Evolutionary conservation across 1,140 invertebrate species (phyloP).

Genomic region (Drosophila dunni): DNA sequence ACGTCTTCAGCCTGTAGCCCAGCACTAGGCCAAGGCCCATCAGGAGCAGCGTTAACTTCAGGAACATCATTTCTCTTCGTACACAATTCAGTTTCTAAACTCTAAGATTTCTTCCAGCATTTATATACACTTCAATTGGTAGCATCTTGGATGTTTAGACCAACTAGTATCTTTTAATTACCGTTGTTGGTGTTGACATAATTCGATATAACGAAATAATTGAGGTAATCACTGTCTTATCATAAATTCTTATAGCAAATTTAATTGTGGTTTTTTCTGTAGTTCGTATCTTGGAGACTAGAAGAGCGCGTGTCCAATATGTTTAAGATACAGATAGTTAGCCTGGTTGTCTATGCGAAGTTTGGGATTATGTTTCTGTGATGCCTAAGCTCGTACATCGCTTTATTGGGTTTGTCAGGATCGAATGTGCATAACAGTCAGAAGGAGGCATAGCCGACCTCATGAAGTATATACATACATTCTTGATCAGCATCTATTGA

Average conservation of each 20-base stretch:
- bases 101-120: conserved; percentile 8
- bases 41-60: conserved; percentile 23
- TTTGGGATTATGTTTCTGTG: no score
- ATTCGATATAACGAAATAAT: not conserved
- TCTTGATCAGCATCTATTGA: no score
- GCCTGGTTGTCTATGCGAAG: no score
- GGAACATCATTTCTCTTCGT: conserved; percentile 12
- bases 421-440: no score
- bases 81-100: not conserved
- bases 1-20: not conserved
- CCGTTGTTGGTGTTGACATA: conserved; percentile 6
- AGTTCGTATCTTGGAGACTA: no score
- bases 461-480: no score
- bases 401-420: no score
- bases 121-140: conserved; percentile 20
- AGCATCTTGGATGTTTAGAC: not conserved
- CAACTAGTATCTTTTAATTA: conserved; percentile 43
- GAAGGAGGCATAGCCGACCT: no score
- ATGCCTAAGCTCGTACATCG: no score
- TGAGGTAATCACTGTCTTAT: conserved; percentile 13
- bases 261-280: no score
- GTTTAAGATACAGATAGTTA: no score
- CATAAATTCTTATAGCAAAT: not conserved
- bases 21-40: conserved; percentile 5
- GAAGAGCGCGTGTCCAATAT: no score